Conservation (phyloP, 2,888 invertebrate species). For the Erannis defoliaria region DNA sequence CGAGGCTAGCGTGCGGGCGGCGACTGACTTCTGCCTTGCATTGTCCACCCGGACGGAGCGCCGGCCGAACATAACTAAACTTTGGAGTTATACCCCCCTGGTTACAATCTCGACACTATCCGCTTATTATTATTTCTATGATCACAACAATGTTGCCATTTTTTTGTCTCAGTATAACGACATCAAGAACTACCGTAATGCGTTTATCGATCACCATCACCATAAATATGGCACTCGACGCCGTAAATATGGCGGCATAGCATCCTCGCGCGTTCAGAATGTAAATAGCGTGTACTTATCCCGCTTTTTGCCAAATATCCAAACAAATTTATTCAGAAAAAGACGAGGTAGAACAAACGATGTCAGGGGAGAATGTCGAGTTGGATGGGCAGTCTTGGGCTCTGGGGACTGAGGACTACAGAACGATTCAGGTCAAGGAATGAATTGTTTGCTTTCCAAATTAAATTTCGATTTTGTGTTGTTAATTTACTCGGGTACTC, state of each 20-base stretch:
- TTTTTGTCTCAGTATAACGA: conserved; percentile 4
- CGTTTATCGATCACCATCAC: conserved; percentile 61
- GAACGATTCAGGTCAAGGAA: not conserved
- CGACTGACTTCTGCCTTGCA: too few relatives aligned
- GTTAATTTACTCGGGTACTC: not conserved
- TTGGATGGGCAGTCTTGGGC: conserved; percentile 13
- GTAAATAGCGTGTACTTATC: conserved; percentile 76
- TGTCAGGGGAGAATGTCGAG: conserved; percentile 50
- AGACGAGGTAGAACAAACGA: conserved; percentile 50
- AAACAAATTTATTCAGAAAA: conserved; percentile 79
- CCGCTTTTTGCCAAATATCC: conserved; percentile 76
- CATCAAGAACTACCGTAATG: conserved; percentile 44
- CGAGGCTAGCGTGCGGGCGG: too few relatives aligned
- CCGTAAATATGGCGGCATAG: conserved; percentile 50
- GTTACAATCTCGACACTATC: too few relatives aligned
- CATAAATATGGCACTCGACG: conserved; percentile 59
- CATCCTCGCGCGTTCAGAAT: conserved; percentile 67
- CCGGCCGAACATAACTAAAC: too few relatives aligned
- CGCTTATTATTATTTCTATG: too few relatives aligned
- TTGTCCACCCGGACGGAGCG: too few relatives aligned
- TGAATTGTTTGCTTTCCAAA: conserved; percentile 2
- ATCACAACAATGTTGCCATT: not conserved
- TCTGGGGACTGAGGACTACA: conserved; percentile 3
- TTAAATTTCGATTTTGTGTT: not conserved
- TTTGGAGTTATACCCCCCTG: too few relatives aligned